These are phyloP conservation scores for Probaryconus sp. DNA, from an alignment of 1,140 invertebrate genomes.

Conservation along the genomic window DNA sequence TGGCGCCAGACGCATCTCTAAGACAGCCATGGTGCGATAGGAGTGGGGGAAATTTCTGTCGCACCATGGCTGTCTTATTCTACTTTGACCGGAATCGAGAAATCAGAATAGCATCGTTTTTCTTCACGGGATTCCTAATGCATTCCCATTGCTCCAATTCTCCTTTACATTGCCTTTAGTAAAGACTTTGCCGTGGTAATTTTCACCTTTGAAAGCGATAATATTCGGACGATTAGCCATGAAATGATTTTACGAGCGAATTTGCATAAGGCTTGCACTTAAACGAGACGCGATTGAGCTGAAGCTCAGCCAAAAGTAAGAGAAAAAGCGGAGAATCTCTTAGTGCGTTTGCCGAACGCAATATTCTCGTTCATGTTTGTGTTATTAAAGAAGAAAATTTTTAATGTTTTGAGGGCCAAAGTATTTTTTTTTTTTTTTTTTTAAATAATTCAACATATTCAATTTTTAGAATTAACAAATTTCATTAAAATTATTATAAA, in stretches of 20 bases:
- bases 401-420: slow-evolving; percentile 16
- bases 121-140: no score
- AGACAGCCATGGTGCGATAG: no score
- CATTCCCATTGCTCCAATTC: no score
- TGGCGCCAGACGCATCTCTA: no score
- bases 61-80: no score
- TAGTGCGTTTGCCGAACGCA: slow-evolving; percentile 8
- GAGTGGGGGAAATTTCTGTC: no score
- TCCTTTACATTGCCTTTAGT: slow-evolving; percentile 20
- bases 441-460: no score
- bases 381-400: slow-evolving; percentile 55
- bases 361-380: slow-evolving; percentile 32
- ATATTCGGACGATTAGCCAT: slow-evolving; percentile 63
- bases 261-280: slow-evolving; percentile 57
- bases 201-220: slow-evolving; percentile 61
- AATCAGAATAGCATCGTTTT: no score
- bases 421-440: slow-evolving; percentile 29
- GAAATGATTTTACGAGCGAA: slow-evolving; percentile 62
- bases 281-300: slow-evolving; percentile 49
- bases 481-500: neutral
- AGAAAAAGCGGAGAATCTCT: slow-evolving; percentile 52
- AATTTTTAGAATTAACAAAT: no score
- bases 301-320: slow-evolving; percentile 34
- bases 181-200: slow-evolving; percentile 50
- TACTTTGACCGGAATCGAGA: no score